Conservation (phyloP, 2,888 invertebrate species). For the Drosophila infuscata region DNA sequence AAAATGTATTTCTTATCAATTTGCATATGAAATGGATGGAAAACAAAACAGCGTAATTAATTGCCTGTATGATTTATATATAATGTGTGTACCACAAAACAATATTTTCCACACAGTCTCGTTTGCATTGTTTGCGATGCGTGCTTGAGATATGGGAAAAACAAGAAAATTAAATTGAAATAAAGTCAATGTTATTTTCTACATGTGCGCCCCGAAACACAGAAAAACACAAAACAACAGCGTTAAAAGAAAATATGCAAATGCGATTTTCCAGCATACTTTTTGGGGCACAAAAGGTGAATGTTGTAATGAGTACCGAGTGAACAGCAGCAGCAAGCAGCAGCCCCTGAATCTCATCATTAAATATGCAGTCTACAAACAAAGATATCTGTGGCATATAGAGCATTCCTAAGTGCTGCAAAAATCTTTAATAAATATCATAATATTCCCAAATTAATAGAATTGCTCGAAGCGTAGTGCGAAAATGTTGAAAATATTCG, state of each 20-base stretch:
- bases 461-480: neutral
- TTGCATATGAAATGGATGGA: conserved; percentile 54
- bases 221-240: conserved; percentile 4
- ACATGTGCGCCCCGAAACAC: conserved; percentile 28
- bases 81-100: conserved; percentile 34
- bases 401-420: neutral
- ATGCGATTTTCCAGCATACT: conserved; percentile 51
- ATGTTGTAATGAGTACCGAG: conserved; percentile 30
- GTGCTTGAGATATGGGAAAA: conserved; percentile 53
- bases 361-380: conserved; percentile 23
- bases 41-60: conserved; percentile 63
- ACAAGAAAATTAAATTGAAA: conserved; percentile 69
- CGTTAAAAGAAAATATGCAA: conserved; percentile 68
- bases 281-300: conserved; percentile 22
- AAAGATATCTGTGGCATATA: neutral
- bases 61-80: conserved; percentile 70
- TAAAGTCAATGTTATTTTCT: conserved; percentile 44
- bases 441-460: neutral
- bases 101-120: neutral
- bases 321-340: conserved; percentile 6
- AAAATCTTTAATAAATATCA: conserved; percentile 5
- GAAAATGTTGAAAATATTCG: neutral
- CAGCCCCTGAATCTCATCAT: conserved; percentile 26
- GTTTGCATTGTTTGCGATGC: conserved; percentile 50
- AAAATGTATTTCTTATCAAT: conserved; percentile 44